Evolutionary conservation across 1,140 invertebrate genomes (phyloP).

Genomic region (Drosophila quadrilineata): DNA sequence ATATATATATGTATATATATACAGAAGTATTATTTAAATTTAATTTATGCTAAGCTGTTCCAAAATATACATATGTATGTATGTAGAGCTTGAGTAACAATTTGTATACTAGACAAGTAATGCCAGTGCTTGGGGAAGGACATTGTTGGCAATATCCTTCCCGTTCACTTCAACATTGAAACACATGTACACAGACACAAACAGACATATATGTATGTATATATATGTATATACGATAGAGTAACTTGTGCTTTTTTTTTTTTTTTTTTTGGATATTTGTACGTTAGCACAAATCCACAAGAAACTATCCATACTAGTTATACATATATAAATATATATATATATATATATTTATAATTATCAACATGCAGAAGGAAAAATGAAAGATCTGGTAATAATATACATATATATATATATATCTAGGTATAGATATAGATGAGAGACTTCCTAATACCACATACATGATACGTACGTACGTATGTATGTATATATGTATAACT

Average conservation of each 20-base stretch:
- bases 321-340: constrained; percentile 6
- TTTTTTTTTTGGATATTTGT: too few species aligned
- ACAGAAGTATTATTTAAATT: constrained; percentile 72
- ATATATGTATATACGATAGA: constrained; percentile 38
- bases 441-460: constrained; percentile 29
- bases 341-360: constrained; percentile 12
- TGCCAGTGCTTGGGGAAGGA: constrained; percentile 13
- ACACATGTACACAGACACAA: constrained; percentile 4
- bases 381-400: constrained; percentile 4
- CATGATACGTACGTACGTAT: constrained; percentile 34
- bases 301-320: constrained; percentile 5
- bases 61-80: constrained; percentile 1
- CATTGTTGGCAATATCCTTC: not conserved
- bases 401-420: constrained; percentile 8
- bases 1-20: too few species aligned
- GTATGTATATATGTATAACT: constrained; percentile 45
- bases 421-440: constrained; percentile 13
- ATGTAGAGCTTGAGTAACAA: constrained; percentile 9
- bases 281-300: not conserved
- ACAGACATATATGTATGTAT: constrained; percentile 35
- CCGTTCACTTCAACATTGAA: constrained; percentile 20
- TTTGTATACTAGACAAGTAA: constrained; percentile 36
- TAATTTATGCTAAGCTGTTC: constrained; percentile 15
- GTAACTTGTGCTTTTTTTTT: constrained; percentile 41
- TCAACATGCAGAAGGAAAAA: too few species aligned